Percentiles rank a stretch among this genome's conserved stretches.
phyloP scores from a whole-genome alignment of 2,113 vertebrate genomes.

The Phylloscopus whistleri region DNA sequence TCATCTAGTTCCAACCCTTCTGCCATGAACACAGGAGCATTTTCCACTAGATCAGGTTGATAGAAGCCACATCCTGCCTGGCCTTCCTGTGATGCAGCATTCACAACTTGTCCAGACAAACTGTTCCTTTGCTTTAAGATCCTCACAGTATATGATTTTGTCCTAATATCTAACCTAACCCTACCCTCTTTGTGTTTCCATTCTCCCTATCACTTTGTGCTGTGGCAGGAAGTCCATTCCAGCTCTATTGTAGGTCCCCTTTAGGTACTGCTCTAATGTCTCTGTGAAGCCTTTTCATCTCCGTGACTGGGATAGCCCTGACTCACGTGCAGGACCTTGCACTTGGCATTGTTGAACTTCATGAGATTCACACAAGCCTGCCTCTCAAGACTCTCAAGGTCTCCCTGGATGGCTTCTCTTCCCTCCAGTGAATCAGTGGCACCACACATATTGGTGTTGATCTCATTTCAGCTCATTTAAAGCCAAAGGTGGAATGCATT shows the following conservation, averaged over 20 bases:
- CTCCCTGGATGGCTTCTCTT: neutral
- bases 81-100: neutral
- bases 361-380: accelerated
- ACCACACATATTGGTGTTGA: neutral
- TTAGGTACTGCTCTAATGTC: neutral
- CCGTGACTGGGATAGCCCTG: neutral
- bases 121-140: neutral
- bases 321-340: accelerated
- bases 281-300: neutral
- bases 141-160: neutral
- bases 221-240: neutral
- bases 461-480: neutral
- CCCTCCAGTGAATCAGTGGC: neutral
- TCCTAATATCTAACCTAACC: neutral
- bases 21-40: no score
- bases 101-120: neutral
- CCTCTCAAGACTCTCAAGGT: neutral
- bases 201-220: neutral
- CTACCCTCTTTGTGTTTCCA: neutral
- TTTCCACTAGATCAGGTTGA: neutral
- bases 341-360: neutral
- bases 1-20: neutral
- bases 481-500: neutral
- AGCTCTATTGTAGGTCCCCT: neutral
- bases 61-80: neutral